Evolutionary conservation across 2,797 vertebrate species (phyloP).

Genomic region (Knipowitschia caucasica): DNA sequence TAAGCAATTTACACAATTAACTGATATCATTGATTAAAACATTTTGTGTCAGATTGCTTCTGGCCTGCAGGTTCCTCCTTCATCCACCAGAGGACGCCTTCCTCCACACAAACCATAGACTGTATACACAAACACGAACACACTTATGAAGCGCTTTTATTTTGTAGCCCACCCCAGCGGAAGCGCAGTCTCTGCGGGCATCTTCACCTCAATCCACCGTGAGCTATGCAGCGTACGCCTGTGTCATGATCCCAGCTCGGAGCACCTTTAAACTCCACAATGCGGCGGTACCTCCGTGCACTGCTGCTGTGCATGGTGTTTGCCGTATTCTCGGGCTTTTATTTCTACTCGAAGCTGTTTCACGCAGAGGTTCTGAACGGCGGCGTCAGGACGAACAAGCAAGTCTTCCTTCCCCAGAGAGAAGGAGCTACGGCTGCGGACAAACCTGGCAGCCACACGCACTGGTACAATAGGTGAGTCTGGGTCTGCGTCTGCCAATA

Average conservation of each 20-base stretch:
- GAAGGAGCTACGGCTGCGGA: slow-evolving; percentile 48
- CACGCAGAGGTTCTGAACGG: slow-evolving; percentile 54
- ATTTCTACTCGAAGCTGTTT: slow-evolving; percentile 79
- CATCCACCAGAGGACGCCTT: slow-evolving; percentile 9
- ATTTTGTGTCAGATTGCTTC: neutral
- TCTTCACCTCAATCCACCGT: neutral
- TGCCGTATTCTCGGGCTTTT: slow-evolving; percentile 82
- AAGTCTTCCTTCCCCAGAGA: slow-evolving; percentile 43
- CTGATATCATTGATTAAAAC: too few species aligned
- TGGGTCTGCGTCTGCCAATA: neutral
- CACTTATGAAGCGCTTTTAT: slow-evolving; percentile 24
- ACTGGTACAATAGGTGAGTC: slow-evolving; percentile 59
- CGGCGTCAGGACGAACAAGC: slow-evolving; percentile 38
- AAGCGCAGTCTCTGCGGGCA: slow-evolving; percentile 2
- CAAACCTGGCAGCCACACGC: slow-evolving; percentile 45
- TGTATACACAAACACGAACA: too few species aligned
- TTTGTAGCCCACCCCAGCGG: slow-evolving; percentile 33
- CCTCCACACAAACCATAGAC: fast-evolving
- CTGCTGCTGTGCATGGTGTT: slow-evolving; percentile 80
- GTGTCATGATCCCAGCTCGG: slow-evolving; percentile 54
- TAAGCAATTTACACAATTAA: neutral
- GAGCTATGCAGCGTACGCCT: slow-evolving; percentile 17
- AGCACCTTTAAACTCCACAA: slow-evolving; percentile 50
- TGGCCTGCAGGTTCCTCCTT: neutral
- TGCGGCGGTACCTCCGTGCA: slow-evolving; percentile 82